A percentile compares a stretch with the other conserved stretches of the same genome.
Conservation (phyloP, 2,797 vertebrate genomes). For the Esox lucius region DNA sequence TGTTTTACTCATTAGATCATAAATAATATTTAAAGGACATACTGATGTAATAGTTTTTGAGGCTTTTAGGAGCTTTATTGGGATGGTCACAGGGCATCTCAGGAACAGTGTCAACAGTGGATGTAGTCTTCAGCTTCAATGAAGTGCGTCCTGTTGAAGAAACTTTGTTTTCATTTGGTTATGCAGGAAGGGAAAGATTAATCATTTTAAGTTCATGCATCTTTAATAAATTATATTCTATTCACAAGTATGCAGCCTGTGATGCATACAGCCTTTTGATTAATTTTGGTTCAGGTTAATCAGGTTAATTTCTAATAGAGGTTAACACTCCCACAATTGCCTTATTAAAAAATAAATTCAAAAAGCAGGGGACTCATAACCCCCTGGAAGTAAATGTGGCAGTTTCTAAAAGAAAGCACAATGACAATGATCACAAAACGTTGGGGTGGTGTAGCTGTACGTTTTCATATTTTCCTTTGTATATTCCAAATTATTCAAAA, state of each 20-base stretch:
- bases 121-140: not conserved
- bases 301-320: not conserved
- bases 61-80: not conserved
- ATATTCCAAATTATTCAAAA: too few species aligned
- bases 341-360: not conserved
- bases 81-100: not conserved
- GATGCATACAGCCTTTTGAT: not conserved
- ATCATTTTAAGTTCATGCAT: not conserved
- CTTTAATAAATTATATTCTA: not conserved
- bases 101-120: not conserved
- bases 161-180: not conserved
- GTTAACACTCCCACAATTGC: not conserved
- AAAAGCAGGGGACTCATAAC: too few species aligned
- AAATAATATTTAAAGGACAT: not conserved
- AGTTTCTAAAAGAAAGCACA: too few species aligned
- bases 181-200: not conserved
- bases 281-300: not conserved
- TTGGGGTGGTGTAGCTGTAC: too few species aligned
- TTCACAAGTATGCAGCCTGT: too few species aligned
- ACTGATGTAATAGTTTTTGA: conserved; percentile 10
- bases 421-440: too few species aligned
- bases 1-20: too few species aligned
- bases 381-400: too few species aligned
- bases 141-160: not conserved
- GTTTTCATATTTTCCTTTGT: too few species aligned